Evolutionary conservation across 2,113 vertebrate genomes (phyloP).

Genomic region (Barbus barbus): DNA sequence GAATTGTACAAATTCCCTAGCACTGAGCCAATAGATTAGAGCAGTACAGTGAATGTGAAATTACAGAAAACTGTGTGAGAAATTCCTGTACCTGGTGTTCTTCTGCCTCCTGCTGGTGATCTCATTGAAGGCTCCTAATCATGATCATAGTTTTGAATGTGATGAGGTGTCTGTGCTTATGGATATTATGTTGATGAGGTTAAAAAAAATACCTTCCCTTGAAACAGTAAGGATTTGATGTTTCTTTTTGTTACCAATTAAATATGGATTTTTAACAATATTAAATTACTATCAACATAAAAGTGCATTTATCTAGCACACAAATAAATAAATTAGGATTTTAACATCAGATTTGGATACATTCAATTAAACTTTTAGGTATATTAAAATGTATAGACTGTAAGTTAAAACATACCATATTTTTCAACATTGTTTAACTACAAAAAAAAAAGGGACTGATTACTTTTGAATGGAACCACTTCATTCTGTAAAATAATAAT

Average conservation of each 20-base stretch:
- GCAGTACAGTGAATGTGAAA: conserved; percentile 2
- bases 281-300: background rate
- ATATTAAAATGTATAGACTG: too few species aligned
- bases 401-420: too few species aligned
- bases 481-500: background rate
- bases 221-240: background rate
- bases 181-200: background rate
- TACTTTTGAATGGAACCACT: too few species aligned
- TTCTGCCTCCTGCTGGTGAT: conserved; percentile 44
- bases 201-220: background rate
- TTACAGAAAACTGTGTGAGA: background rate
- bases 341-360: background rate
- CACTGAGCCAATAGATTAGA: conserved; percentile 26
- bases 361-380: background rate
- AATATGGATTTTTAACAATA: background rate
- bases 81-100: background rate
- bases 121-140: background rate
- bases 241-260: background rate
- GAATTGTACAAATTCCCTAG: conserved; percentile 34
- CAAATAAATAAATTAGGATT: background rate
- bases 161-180: background rate
- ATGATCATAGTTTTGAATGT: background rate
- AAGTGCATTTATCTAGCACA: background rate
- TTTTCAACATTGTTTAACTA: too few species aligned
- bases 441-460: too few species aligned